These are phyloP conservation scores for Fissipunctia ypsillon DNA, from an alignment of 2,888 invertebrate genomes.

Conservation along the genomic window DNA sequence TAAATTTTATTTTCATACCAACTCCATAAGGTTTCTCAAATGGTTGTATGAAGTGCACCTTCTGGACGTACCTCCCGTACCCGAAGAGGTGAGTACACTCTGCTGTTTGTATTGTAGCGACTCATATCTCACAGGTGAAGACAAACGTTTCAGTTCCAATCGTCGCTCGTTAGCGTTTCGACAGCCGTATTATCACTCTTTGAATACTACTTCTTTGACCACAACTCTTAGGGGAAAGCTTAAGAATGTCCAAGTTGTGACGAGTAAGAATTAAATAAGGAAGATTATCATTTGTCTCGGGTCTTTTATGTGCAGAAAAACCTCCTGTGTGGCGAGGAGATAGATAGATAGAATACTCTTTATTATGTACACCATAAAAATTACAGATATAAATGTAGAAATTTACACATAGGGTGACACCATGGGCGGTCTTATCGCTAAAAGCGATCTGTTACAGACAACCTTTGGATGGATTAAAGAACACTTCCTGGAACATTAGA, in stretches of 20 bases:
- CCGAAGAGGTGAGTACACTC: conserved; percentile 64
- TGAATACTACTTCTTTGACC: conserved; percentile 19
- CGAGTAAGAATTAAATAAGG: background rate
- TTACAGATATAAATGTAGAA: too few species aligned
- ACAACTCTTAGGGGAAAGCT: background rate
- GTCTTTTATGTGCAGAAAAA: background rate
- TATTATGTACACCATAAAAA: too few species aligned
- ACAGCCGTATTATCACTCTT: conserved; percentile 29
- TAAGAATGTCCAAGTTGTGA: background rate
- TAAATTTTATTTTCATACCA: background rate
- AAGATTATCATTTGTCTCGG: too few species aligned
- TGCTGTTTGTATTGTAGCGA: conserved; percentile 61
- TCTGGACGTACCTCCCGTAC: background rate
- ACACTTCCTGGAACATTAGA: too few species aligned
- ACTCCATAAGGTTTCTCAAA: background rate
- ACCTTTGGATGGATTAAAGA: too few species aligned
- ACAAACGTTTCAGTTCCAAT: conserved; percentile 62
- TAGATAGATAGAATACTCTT: too few species aligned
- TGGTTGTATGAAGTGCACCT: conserved; percentile 9
- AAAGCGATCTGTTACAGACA: too few species aligned
- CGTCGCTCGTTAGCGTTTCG: conserved; percentile 38
- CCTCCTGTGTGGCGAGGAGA: too few species aligned
- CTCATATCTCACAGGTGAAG: conserved; percentile 59
- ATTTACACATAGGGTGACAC: too few species aligned
- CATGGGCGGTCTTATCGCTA: too few species aligned